phyloP scores from a whole-genome alignment of 2,888 invertebrate species.

The Digitonthophagus gazella region DNA sequence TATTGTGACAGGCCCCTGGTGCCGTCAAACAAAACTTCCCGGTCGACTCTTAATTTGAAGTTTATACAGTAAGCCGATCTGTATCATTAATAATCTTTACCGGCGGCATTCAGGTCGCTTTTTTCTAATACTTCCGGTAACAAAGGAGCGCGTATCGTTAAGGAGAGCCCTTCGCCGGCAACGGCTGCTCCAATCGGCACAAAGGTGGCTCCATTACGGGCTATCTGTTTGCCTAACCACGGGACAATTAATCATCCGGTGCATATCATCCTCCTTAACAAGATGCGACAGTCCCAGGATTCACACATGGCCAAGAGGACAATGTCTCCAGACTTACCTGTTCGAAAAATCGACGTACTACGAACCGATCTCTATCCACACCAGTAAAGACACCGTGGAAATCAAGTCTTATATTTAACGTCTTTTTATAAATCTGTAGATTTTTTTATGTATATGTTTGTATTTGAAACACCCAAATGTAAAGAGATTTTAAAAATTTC shows the following conservation, averaged over 20 bases:
- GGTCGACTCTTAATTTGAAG: slow-evolving; percentile 37
- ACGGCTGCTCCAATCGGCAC: slow-evolving; percentile 27
- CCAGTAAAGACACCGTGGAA: too few relatives aligned
- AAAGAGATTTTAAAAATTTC: too few relatives aligned
- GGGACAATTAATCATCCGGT: slow-evolving; percentile 50
- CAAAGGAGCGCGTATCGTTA: slow-evolving; percentile 44
- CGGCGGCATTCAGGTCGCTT: slow-evolving; percentile 39
- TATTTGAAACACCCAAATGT: too few relatives aligned
- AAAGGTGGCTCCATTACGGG: slow-evolving; percentile 46
- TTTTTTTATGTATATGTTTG: too few relatives aligned
- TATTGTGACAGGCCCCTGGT: slow-evolving; percentile 13
- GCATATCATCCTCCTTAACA: slow-evolving; percentile 54
- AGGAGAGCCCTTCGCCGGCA: slow-evolving; percentile 35
- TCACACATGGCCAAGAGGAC: slow-evolving; percentile 38
- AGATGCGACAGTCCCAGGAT: slow-evolving; percentile 44
- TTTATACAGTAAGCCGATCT: slow-evolving; percentile 45
- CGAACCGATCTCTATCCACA: not conserved
- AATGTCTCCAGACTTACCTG: slow-evolving; percentile 17
- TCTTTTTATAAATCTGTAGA: not conserved
- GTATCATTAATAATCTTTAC: slow-evolving; percentile 51
- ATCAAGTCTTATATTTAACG: too few relatives aligned
- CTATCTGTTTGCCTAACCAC: slow-evolving; percentile 50
- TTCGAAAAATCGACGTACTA: not conserved
- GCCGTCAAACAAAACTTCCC: slow-evolving; percentile 5
- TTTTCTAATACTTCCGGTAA: slow-evolving; percentile 46